phyloP scores from a whole-genome alignment of 2,113 vertebrate genomes.

The Phainopepla nitens region DNA sequence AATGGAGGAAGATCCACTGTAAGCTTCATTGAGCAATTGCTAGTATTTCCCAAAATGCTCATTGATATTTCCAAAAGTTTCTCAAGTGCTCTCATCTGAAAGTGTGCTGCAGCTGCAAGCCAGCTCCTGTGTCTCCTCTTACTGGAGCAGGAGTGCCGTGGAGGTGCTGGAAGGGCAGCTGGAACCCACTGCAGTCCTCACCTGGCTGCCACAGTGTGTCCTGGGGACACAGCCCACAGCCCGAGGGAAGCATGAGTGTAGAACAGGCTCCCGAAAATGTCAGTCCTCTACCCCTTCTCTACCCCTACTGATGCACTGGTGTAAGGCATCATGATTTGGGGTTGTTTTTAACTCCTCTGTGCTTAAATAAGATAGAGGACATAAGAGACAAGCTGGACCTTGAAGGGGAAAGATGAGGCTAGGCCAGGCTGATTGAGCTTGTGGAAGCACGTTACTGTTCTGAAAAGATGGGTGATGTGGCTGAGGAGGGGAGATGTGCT shows the following conservation, averaged over 20 bases:
- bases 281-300: neutral
- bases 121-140: neutral
- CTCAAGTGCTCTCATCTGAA: neutral
- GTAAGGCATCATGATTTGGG: rapidly evolving
- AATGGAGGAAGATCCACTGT: neutral
- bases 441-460: neutral
- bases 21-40: neutral
- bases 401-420: neutral
- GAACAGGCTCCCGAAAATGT: neutral
- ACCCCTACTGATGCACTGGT: neutral
- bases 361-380: neutral
- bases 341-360: neutral
- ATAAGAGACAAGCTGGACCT: neutral
- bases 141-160: rapidly evolving
- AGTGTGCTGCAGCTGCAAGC: neutral
- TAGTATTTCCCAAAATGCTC: neutral
- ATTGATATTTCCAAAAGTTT: neutral
- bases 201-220: neutral
- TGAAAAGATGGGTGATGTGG: neutral
- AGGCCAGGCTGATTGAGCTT: neutral
- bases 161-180: neutral
- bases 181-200: neutral
- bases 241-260: neutral
- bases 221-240: neutral
- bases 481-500: neutral